Base-by-base conservation (phyloP, 2,888 invertebrate genomes). In the Meandrusa payeni region DNA sequence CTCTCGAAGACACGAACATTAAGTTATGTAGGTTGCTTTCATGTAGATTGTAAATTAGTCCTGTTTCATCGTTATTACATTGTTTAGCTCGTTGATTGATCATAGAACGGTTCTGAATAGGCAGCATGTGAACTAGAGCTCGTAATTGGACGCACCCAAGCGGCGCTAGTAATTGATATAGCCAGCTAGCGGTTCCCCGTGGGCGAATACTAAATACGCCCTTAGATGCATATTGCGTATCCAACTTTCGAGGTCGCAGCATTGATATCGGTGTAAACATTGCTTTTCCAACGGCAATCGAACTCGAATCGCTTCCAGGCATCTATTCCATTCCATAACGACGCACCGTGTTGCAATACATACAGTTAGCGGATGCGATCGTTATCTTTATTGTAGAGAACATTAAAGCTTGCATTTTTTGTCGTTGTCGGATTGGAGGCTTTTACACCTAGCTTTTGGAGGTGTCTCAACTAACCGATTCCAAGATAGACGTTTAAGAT, bases 81-180 rank as follows among this genome's bases (percentile, higher is more conserved):
- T 15, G 33, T 33, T 6, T 13, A 27, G 15, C 27, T 32, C 17
- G 17, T 40, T 31, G 15, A 31, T 40, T 6, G 9, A 9, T 17
- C 17, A 42, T 42, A 54, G 62, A 59, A 62, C 57, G 52, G 55
- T 59, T 72, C 72, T 75, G 76, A 73, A 75, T 76, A 78, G 71
- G 76, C 76, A 79, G 74, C 72, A 82, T 78, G 78, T 79, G 78
- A 78, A 80, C 69, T 69, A 72, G 71, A 74, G 72, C 72, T 69
- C 70, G 76, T 85, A 81, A 86, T 83, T 81, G 82, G 78, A 78
- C 76, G 79, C 80, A 82, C 64, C 75, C 69, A 74, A 81, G 75
- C 80, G 76, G 64, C 65, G 66, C 68, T 71, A 64, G 82, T 85
- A 85, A 85, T 85, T 86, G 82, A 86, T 83, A 82, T 67, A 69